phyloP scores from a whole-genome alignment of 2,888 invertebrate genomes.

The Amblyjoppa proteus region DNA sequence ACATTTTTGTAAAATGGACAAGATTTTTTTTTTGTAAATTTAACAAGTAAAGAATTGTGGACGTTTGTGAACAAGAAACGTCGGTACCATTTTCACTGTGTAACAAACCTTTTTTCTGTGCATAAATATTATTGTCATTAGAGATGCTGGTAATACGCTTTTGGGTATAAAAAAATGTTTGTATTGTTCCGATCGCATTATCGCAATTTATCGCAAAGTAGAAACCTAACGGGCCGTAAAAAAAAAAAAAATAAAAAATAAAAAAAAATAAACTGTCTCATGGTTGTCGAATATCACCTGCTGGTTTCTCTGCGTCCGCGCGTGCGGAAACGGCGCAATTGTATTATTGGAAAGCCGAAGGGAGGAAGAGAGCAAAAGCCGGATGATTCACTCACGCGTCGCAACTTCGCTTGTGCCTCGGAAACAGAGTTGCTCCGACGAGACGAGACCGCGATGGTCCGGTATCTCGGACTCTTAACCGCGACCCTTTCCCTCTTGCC shows the following conservation, averaged over 20 bases:
- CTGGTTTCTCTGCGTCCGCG: conserved; percentile 31
- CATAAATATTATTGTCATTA: too few relatives aligned
- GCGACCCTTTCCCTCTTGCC: conserved; percentile 23
- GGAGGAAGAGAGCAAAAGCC: conserved; percentile 10
- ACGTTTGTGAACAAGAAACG: too few relatives aligned
- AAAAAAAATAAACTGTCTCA: neutral
- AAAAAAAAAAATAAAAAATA: neutral
- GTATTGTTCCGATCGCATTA: neutral
- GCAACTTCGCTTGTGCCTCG: conserved; percentile 42
- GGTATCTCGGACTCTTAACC: conserved; percentile 37
- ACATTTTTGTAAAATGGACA: too few relatives aligned
- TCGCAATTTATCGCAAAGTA: neutral
- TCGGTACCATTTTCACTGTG: too few relatives aligned
- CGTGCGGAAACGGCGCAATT: conserved; percentile 58
- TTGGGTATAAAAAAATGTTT: too few relatives aligned
- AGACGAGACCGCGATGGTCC: conserved; percentile 38
- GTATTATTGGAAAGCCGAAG: conserved; percentile 43
- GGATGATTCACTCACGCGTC: conserved; percentile 42
- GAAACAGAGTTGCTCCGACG: conserved; percentile 47
- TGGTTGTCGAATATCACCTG: conserved; percentile 32
- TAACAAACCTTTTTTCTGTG: too few relatives aligned
- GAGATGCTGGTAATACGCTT: too few relatives aligned
- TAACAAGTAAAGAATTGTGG: too few relatives aligned
- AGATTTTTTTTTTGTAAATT: too few relatives aligned
- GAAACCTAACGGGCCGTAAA: neutral